Percentiles rank a stretch among this genome's conserved stretches.
Evolutionary conservation across 2,113 vertebrate species (phyloP).

Genomic region (Vireo altiloquus): DNA sequence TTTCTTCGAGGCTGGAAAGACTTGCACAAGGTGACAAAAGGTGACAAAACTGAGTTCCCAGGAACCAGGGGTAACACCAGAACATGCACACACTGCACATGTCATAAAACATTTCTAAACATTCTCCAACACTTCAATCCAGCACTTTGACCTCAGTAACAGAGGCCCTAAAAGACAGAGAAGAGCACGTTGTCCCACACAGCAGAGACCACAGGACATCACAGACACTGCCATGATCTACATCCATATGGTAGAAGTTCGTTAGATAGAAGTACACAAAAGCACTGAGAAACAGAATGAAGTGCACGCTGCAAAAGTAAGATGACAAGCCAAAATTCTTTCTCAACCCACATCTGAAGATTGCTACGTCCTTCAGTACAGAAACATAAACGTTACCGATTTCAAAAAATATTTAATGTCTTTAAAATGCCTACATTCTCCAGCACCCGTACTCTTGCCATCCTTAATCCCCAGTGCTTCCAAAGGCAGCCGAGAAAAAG

Average conservation of each 20-base stretch:
- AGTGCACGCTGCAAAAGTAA: not conserved
- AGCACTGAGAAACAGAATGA: not conserved
- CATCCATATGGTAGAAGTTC: not conserved
- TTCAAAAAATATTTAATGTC: not conserved
- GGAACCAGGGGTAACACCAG: not conserved
- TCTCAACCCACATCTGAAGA: not conserved
- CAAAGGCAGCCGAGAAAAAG: not conserved
- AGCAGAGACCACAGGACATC: not conserved
- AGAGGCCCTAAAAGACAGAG: not conserved
- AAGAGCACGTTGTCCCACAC: not conserved
- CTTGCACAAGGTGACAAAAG: not conserved
- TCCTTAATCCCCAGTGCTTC: not conserved
- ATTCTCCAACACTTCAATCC: not conserved
- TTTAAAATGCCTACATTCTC: not conserved
- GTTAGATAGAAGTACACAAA: not conserved
- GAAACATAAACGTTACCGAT: not conserved
- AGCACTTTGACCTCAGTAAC: not conserved
- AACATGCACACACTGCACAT: rapidly evolving
- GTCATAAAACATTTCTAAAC: not conserved
- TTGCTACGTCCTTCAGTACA: not conserved
- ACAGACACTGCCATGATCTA: not conserved
- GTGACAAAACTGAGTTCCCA: not conserved
- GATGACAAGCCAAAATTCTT: not conserved
- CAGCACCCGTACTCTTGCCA: rapidly evolving
- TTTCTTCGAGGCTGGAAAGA: not conserved